Evolutionary conservation across 2,797 vertebrate species (phyloP).

Genomic region (Gastrophryne carolinensis): DNA sequence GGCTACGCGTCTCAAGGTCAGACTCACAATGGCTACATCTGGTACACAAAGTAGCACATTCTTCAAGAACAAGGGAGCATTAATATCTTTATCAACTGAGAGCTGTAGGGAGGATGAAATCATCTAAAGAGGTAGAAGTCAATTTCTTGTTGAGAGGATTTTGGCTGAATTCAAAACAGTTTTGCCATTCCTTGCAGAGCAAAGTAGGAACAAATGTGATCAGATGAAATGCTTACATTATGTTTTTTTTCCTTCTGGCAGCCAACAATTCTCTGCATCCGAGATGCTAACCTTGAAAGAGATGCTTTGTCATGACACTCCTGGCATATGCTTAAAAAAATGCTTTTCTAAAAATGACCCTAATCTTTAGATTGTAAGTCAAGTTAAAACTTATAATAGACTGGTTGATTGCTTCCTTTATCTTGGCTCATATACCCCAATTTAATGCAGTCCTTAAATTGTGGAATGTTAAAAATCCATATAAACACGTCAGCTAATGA

Average conservation of each 20-base stretch:
- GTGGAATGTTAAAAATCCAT: no score
- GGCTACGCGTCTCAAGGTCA: constrained; percentile 55
- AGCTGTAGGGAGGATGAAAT: constrained; percentile 41
- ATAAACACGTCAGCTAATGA: no score
- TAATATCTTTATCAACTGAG: constrained; percentile 34
- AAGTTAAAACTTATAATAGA: no score
- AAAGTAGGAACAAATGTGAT: constrained; percentile 45
- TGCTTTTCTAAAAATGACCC: no score
- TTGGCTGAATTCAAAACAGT: constrained; percentile 37
- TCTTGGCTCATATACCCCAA: no score
- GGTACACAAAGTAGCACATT: constrained; percentile 44
- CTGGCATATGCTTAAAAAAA: not conserved
- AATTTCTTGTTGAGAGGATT: constrained; percentile 40
- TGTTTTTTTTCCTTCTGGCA: constrained; percentile 12
- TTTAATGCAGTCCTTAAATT: no score
- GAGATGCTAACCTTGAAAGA: constrained; percentile 28
- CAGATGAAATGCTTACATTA: constrained; percentile 44
- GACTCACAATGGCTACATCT: constrained; percentile 10
- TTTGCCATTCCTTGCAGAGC: constrained; percentile 2
- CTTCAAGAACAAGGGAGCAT: constrained; percentile 46
- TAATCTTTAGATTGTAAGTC: no score
- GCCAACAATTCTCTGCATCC: constrained; percentile 8
- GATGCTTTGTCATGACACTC: constrained; percentile 8
- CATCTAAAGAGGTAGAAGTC: constrained; percentile 35
- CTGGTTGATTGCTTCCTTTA: no score